Conservation (phyloP, 1,140 invertebrate genomes). For the Neomicropteryx cornuta region DNA sequence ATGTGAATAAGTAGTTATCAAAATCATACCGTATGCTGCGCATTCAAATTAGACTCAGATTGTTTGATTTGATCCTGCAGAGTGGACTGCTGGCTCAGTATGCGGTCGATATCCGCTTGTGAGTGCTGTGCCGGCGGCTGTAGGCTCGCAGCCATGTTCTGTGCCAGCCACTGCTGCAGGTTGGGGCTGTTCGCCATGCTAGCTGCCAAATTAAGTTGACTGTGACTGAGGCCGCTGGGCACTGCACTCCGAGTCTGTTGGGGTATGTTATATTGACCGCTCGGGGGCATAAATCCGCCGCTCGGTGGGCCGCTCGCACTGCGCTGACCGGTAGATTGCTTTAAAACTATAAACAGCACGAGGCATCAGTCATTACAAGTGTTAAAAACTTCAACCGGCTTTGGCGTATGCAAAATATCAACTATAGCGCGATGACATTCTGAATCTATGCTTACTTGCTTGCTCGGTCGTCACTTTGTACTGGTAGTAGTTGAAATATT, state of each 20-base stretch:
- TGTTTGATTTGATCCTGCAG: slow-evolving; percentile 88
- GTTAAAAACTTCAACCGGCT: no score
- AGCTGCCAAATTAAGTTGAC: slow-evolving; percentile 27
- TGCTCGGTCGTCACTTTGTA: slow-evolving; percentile 88
- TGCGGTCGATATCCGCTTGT: slow-evolving; percentile 35
- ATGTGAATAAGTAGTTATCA: no score
- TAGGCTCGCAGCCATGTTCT: slow-evolving; percentile 20
- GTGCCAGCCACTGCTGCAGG: slow-evolving; percentile 36
- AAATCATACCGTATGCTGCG: slow-evolving; percentile 80
- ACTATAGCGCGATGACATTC: no score
- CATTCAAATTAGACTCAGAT: slow-evolving; percentile 87
- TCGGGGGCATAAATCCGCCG: slow-evolving; percentile 39
- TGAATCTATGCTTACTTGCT: slow-evolving; percentile 64
- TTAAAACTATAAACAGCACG: slow-evolving; percentile 43
- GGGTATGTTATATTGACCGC: slow-evolving; percentile 41
- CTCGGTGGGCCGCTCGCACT: slow-evolving; percentile 30
- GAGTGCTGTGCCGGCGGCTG: slow-evolving; percentile 21
- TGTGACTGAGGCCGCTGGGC: slow-evolving; percentile 27
- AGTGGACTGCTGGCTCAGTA: slow-evolving; percentile 61
- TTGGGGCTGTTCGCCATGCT: slow-evolving; percentile 28
- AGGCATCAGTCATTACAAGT: no score
- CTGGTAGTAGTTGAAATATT: slow-evolving; percentile 93
- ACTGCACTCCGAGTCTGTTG: no score
- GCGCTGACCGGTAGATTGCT: slow-evolving; percentile 38
- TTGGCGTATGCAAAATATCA: no score